Percentiles rank a stretch among this genome's conserved stretches.
These are phyloP conservation scores for Galaxea fascicularis DNA, from an alignment of 92 coral and sea anemone species.

Conservation along the genomic window DNA sequence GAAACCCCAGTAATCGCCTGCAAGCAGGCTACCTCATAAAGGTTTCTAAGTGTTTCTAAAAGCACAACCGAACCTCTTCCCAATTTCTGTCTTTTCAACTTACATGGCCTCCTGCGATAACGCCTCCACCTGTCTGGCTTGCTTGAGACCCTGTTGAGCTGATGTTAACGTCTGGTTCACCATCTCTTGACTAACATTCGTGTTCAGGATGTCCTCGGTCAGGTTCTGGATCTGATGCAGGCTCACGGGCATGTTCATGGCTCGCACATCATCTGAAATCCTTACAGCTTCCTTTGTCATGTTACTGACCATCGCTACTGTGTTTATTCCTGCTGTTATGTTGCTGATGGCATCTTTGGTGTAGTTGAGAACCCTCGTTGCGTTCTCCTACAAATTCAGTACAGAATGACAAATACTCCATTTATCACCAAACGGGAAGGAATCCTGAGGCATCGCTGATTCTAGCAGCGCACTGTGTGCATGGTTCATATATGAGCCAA, in stretches of 20 bases:
- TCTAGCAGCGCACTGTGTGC: too few relatives aligned
- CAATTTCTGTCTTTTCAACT: conserved; percentile 27
- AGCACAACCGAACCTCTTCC: too few relatives aligned
- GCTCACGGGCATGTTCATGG: conserved; percentile 81
- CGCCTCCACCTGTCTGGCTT: conserved; percentile 81
- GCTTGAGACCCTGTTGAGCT: conserved; percentile 84
- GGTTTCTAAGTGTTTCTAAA: too few relatives aligned
- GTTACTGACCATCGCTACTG: conserved; percentile 69
- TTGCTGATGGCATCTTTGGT: conserved; percentile 73
- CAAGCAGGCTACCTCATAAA: too few relatives aligned
- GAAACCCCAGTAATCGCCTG: too few relatives aligned
- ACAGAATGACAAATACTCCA: background rate
- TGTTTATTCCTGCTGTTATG: conserved; percentile 79
- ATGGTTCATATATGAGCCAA: too few relatives aligned
- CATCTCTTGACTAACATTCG: conserved; percentile 72
- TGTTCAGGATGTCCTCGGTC: conserved; percentile 77
- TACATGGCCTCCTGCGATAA: conserved; percentile 90
- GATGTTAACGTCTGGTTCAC: conserved; percentile 83
- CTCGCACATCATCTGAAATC: conserved; percentile 78
- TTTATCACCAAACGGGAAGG: too few relatives aligned
- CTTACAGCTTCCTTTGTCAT: conserved; percentile 82
- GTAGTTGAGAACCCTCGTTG: conserved; percentile 76
- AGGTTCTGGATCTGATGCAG: conserved; percentile 76
- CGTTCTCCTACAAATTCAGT: conserved; percentile 70
- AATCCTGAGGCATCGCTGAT: too few relatives aligned